Conservation (phyloP, 2,113 vertebrate species). For the Rousettus leschenaultii region DNA sequence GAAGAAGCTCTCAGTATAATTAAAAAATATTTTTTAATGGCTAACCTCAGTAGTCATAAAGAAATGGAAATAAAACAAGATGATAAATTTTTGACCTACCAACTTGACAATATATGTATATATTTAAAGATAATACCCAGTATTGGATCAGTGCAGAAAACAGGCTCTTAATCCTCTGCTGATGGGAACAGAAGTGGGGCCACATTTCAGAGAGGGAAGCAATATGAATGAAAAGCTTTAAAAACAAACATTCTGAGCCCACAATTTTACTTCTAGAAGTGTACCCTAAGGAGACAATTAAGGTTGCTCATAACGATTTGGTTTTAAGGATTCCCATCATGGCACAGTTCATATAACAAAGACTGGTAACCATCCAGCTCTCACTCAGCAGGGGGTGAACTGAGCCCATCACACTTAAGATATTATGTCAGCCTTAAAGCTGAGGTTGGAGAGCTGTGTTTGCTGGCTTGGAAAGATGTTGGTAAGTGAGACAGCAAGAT, state of each 20-base stretch:
- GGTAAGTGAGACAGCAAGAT: background rate
- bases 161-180: background rate
- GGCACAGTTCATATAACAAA: background rate
- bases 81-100: background rate
- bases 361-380: background rate
- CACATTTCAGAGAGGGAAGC: no score
- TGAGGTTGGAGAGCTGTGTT: background rate
- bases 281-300: background rate
- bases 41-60: background rate
- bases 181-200: background rate
- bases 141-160: background rate
- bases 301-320: no score
- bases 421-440: background rate
- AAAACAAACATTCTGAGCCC: background rate
- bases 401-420: no score
- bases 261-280: background rate
- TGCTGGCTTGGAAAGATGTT: background rate
- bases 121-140: no score
- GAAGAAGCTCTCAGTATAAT: background rate
- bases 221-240: background rate
- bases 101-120: background rate
- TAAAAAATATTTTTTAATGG: background rate
- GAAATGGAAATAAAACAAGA: background rate
- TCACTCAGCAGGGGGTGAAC: no score
- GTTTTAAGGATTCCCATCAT: background rate